Evolutionary conservation across 2,113 vertebrate genomes (phyloP).

Genomic region (Mastomys natalensis): DNA sequence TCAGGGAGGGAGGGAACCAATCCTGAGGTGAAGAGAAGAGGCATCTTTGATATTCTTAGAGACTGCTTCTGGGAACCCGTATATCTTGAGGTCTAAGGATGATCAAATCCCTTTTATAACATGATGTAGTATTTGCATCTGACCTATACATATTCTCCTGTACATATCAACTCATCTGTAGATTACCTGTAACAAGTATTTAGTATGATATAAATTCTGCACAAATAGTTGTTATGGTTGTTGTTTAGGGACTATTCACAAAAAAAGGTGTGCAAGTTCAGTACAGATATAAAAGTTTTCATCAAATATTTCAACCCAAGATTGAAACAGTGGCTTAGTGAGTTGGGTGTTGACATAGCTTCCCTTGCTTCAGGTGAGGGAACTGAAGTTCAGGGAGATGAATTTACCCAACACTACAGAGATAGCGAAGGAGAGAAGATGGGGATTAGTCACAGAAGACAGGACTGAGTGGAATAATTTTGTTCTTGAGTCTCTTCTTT

Average conservation of each 20-base stretch:
- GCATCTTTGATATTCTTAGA: rapidly evolving
- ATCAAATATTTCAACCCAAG: background rate
- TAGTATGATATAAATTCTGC: background rate
- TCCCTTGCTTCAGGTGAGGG: background rate
- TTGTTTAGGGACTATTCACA: background rate
- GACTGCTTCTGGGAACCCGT: background rate
- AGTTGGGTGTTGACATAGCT: background rate
- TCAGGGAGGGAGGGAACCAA: rapidly evolving
- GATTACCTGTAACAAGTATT: background rate
- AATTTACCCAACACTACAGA: background rate
- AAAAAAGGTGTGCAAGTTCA: background rate
- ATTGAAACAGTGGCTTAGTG: background rate
- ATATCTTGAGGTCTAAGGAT: too few relatives aligned
- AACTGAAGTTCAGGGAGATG: background rate
- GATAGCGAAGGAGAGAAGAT: background rate
- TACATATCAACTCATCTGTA: background rate
- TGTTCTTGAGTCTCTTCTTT: background rate
- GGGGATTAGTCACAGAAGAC: background rate
- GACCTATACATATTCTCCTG: background rate
- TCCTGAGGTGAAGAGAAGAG: background rate
- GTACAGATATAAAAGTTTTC: background rate
- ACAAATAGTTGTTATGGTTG: background rate
- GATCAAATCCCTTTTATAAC: background rate
- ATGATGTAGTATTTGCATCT: background rate
- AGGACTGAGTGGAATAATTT: background rate